Percentiles rank a stretch among this genome's conserved stretches.
Conservation (phyloP, 1,140 invertebrate genomes). For the Maconellicoccus hirsutus region DNA sequence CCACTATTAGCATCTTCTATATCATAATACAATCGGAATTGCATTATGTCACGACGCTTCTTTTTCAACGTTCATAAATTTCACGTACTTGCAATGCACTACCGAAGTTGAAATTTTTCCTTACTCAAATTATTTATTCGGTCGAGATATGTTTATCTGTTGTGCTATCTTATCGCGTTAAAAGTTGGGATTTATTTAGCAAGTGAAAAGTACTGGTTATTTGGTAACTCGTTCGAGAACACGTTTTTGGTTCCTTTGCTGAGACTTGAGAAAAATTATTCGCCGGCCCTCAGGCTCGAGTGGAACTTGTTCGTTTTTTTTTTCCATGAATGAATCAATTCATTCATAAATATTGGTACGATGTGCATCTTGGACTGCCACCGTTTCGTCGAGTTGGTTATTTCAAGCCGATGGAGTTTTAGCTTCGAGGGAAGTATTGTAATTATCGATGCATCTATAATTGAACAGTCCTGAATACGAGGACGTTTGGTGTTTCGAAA, state of each 20-base stretch:
- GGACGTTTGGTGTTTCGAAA: too few species aligned
- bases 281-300: too few species aligned
- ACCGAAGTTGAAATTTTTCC: neutral
- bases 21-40: slow-evolving; percentile 9
- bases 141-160: neutral
- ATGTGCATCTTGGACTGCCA: too few species aligned
- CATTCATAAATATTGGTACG: too few species aligned
- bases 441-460: too few species aligned
- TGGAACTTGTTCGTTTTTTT: too few species aligned
- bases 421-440: too few species aligned
- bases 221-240: neutral
- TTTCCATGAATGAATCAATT: too few species aligned
- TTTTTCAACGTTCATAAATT: neutral
- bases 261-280: neutral
- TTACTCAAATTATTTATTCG: slow-evolving; percentile 10
- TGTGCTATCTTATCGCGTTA: neutral
- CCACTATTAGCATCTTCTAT: slow-evolving; percentile 8
- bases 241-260: neutral
- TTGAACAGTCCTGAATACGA: too few species aligned
- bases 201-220: neutral
- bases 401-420: too few species aligned
- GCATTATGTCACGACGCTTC: slow-evolving; percentile 7
- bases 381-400: too few species aligned
- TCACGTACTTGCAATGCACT: neutral
- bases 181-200: neutral